Evolutionary conservation across 1,140 invertebrate genomes (phyloP), one percentile per base, ranked within the genome.

Genomic region (Leptopilina clavipes): DNA sequence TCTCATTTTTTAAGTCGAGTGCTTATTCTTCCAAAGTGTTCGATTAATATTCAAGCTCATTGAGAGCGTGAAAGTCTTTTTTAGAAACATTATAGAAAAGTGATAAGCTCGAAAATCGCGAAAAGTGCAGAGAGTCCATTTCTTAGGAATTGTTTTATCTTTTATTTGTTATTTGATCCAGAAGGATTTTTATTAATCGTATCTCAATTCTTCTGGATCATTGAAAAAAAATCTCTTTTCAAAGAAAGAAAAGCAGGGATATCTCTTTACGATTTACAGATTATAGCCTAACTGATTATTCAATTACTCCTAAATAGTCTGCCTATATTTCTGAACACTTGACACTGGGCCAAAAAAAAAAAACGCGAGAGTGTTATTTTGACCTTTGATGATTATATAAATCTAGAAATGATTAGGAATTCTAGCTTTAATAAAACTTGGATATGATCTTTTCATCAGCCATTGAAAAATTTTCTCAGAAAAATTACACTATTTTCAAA

Each of bases 391-490:
- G 19, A 54, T 19, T 19, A 19, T 54, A 59, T 65, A 59, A 19
- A 31, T 25, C 8, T 65, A 65, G 22, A 65, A 31, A 31, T 65
- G 25, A 65, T 59, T n/a, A n/a, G 8, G 31, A 31, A 1, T 3
- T 14, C 25, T 31, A 65, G 59, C 56, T 59, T 11, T 25, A 25
- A n/a, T 25, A 19, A 31, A 65, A 31, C 25, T 12, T 37, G 25
- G 25, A 31, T 11, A 59, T 25, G n/a, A 12, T n/a, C 44, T 48
- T 48, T 48, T 11, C 37, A 40, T 40, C 37, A 40, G 37, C 8
- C 7, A 7, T 40, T 40, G n/a, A n/a, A 45, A 45, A 18, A 70
- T 79, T 79, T 82, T 77, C 77, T n/a, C 71, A 70, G 59, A 54
- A 37, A 82, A n/a, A 48, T 48, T n/a, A 44, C 1, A 44, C 1